Percentiles rank a stretch among this genome's conserved stretches.
These are phyloP conservation scores for Drosophila truncata DNA, from an alignment of 1,140 invertebrate species.

Conservation along the genomic window DNA sequence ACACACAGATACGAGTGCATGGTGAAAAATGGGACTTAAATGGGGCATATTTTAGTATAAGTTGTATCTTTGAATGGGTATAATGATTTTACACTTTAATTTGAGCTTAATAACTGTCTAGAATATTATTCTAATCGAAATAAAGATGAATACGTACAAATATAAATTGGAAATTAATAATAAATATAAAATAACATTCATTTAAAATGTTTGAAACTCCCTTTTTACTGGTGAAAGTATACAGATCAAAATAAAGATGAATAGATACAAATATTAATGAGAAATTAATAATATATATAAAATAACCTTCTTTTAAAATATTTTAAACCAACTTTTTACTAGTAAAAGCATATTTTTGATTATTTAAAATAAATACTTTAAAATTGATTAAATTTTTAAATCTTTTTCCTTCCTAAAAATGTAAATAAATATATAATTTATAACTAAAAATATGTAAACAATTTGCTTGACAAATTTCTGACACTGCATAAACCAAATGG, in stretches of 20 bases:
- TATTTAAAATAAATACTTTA: neutral
- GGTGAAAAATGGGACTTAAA: neutral
- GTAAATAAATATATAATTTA: neutral
- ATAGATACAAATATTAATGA: neutral
- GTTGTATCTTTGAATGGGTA: neutral
- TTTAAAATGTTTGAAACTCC: too few species aligned
- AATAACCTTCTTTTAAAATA: neutral
- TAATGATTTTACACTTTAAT: neutral
- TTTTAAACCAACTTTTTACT: too few species aligned
- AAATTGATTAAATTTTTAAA: neutral
- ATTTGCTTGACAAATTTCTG: neutral
- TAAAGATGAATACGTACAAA: too few species aligned
- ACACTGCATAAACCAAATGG: neutral
- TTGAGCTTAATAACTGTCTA: neutral
- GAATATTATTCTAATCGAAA: neutral
- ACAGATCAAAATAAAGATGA: neutral
- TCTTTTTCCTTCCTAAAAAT: neutral
- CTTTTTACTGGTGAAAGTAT: too few species aligned
- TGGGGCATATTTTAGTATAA: neutral
- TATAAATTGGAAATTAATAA: too few species aligned
- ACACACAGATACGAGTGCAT: slow-evolving; percentile 5
- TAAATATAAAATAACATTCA: too few species aligned
- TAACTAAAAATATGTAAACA: neutral
- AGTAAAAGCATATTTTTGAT: too few species aligned
- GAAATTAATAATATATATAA: too few species aligned